A percentile compares a stretch with the other conserved stretches of the same genome.
These are phyloP conservation scores for Ichneumoninae sp. DNA, from an alignment of 2,888 invertebrate species.

Conservation along the genomic window DNA sequence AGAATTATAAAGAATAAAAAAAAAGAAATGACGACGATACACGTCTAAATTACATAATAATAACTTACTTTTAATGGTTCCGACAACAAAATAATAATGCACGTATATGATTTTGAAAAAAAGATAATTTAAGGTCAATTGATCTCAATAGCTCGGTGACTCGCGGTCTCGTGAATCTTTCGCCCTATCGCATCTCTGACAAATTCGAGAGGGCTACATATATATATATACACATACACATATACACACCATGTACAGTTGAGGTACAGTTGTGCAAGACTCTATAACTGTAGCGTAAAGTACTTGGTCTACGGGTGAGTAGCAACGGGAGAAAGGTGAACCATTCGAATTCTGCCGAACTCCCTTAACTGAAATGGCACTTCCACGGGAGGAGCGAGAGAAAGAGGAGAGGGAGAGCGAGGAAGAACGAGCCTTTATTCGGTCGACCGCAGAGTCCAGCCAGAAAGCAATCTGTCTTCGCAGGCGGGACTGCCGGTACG, in stretches of 20 bases:
- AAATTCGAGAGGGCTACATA: constrained; percentile 5
- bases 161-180: constrained; percentile 1
- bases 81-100: no score
- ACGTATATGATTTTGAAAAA: neutral
- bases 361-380: constrained; percentile 66
- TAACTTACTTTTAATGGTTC: no score
- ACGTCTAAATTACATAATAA: no score
- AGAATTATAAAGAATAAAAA: no score
- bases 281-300: constrained; percentile 15
- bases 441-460: constrained; percentile 63
- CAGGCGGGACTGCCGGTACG: constrained; percentile 45
- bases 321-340: constrained; percentile 38
- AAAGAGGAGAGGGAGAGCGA: neutral
- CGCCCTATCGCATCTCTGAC: constrained; percentile 15
- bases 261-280: neutral
- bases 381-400: constrained; percentile 33
- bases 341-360: constrained; percentile 60
- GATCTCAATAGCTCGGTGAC: neutral
- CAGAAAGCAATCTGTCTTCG: constrained; percentile 66
- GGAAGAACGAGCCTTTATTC: constrained; percentile 49
- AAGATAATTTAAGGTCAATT: neutral
- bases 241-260: neutral
- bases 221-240: neutral
- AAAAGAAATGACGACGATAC: no score
- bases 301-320: constrained; percentile 44